Base-by-base conservation (phyloP, 2,888 invertebrate species). In the Busseola fusca region DNA sequence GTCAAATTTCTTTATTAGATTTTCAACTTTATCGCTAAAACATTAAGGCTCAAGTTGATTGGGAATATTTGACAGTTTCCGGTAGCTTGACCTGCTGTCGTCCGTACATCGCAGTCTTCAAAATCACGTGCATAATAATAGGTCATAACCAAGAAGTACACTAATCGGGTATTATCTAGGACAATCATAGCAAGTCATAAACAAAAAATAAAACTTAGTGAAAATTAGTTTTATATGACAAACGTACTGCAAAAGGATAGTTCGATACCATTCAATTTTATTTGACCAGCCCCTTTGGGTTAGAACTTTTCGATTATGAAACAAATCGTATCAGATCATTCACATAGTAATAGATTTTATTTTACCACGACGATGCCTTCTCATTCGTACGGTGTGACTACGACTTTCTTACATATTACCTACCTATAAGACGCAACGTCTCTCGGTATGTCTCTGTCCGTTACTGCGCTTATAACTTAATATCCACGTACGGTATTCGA, bases 181-280 rank as follows among this genome's bases (percentile, higher is more conserved):
- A 62, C 79, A 71, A 73, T 72, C 68, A 69, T 65, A 78, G 65
- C 73, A 67, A 78, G 60, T 67, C 70, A 69, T 69, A 67, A 56
- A 72, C 65, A 78, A 72, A 69, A 81, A 80, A 81, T 81, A 78
- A 82, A 78, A 62, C 73, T 81, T 76, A 68, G 86, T 77, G 84
- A 87, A 86, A 84, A 86, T 87, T n/a, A 1, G 64, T 66, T 76
- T 79, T 81, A 78, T 79, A 73, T 83, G 74, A 74, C 62, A 76
- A 75, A 52, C 70, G 72, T 79, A 82, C 52, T 37, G 54, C 67
- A 65, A 80, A 81, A 76, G 69, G 84, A 86, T 84, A 85, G 84
- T 81, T 79, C 45, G 54, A 60, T 74, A 65, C 16, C 63, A 64
- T 74, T 60, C 25, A 54, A 56, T 60, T 65, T 64, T 56, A 64